These are phyloP conservation scores for Callospermophilus lateralis DNA, from an alignment of 2,113 vertebrate species.

Conservation along the genomic window DNA sequence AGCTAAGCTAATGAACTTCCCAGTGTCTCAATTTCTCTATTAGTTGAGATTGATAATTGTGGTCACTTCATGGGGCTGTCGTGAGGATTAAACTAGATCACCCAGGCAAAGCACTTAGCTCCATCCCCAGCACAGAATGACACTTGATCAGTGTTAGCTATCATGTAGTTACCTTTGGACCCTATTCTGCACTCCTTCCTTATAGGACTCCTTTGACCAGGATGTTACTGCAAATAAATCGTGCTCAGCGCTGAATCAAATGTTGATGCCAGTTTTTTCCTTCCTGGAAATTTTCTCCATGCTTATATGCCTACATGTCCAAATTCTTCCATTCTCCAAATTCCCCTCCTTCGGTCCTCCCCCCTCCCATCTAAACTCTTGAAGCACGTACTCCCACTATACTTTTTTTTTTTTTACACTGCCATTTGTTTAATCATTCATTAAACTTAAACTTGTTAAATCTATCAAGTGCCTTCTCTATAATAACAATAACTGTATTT, in stretches of 20 bases:
- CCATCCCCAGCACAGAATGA: background rate
- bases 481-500: conserved; percentile 19
- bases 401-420: background rate
- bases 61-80: background rate
- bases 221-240: background rate
- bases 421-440: conserved; percentile 14
- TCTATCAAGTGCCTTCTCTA: background rate
- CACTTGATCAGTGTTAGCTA: no score
- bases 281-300: background rate
- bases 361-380: background rate
- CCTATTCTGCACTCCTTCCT: conserved; percentile 18
- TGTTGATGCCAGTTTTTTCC: background rate
- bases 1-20: background rate
- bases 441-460: conserved; percentile 15
- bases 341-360: background rate
- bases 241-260: background rate
- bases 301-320: background rate
- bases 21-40: background rate
- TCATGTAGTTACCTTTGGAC: conserved; percentile 4
- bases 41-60: background rate
- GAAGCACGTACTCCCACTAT: background rate
- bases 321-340: background rate
- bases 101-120: background rate
- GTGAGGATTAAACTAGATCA: background rate
- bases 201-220: background rate